Evolutionary conservation across 2,797 vertebrate genomes (phyloP).

Genomic region (Characodon lateralis): DNA sequence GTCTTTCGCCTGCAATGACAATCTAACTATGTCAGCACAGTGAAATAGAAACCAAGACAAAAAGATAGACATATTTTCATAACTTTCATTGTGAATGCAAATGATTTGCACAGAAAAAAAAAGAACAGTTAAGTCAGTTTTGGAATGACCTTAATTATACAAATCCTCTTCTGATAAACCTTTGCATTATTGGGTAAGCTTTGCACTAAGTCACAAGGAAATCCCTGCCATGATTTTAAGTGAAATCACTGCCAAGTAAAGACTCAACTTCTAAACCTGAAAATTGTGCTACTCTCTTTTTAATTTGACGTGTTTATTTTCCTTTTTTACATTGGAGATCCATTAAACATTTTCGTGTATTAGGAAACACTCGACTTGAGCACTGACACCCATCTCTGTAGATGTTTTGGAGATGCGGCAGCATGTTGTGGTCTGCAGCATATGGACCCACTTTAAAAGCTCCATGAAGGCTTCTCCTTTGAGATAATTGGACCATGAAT

Average conservation of each 20-base stretch:
- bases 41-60: too few relatives aligned
- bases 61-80: too few relatives aligned
- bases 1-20: too few relatives aligned
- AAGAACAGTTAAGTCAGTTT: too few relatives aligned
- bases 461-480: constrained; percentile 53
- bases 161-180: too few relatives aligned
- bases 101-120: too few relatives aligned
- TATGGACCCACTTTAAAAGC: constrained; percentile 74
- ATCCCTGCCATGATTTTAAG: not conserved
- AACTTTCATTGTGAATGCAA: too few relatives aligned
- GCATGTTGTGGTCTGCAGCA: constrained; percentile 72
- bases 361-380: constrained; percentile 47
- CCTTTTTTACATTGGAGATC: constrained; percentile 43
- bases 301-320: constrained; percentile 55
- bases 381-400: constrained; percentile 47
- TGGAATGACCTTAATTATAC: too few relatives aligned
- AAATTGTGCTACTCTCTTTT: not conserved
- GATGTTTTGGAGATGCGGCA: constrained; percentile 70
- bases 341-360: constrained; percentile 44
- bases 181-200: too few relatives aligned
- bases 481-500: constrained; percentile 71
- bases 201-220: not conserved
- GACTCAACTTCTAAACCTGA: too few relatives aligned
- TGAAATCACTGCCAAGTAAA: not conserved
- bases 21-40: too few relatives aligned